Evolutionary conservation across 2,888 invertebrate species (phyloP).

Genomic region (Nudaria mundana): DNA sequence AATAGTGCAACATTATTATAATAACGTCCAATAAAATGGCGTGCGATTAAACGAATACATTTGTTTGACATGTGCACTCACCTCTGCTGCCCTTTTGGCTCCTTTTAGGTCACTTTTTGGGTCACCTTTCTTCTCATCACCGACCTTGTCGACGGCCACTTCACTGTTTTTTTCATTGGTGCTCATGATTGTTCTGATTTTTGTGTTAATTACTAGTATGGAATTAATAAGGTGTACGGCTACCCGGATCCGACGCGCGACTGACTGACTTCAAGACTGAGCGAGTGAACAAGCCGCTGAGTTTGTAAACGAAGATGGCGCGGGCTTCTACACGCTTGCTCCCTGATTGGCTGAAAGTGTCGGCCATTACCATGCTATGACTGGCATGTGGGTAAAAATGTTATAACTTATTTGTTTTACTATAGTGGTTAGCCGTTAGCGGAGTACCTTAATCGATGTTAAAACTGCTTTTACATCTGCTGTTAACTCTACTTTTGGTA

Average conservation of each 20-base stretch:
- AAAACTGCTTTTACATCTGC: slow-evolving; percentile 31
- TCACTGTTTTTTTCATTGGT: slow-evolving; percentile 89
- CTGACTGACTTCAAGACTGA: slow-evolving; percentile 76
- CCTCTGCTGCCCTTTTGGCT: slow-evolving; percentile 93
- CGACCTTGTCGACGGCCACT: slow-evolving; percentile 92
- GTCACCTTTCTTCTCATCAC: slow-evolving; percentile 87
- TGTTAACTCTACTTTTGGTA: slow-evolving; percentile 1
- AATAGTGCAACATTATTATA: slow-evolving; percentile 41
- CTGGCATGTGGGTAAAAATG: slow-evolving; percentile 62
- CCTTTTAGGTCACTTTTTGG: slow-evolving; percentile 92
- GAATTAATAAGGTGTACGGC: slow-evolving; percentile 64
- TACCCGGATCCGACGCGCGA: slow-evolving; percentile 85
- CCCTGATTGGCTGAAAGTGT: slow-evolving; percentile 60
- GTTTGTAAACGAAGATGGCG: slow-evolving; percentile 94
- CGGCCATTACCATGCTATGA: slow-evolving; percentile 64
- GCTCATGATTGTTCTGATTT: slow-evolving; percentile 78
- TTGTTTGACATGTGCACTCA: slow-evolving; percentile 83
- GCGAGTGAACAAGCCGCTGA: slow-evolving; percentile 79
- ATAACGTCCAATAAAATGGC: slow-evolving; percentile 77
- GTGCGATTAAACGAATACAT: slow-evolving; percentile 74
- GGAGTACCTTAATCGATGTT: slow-evolving; percentile 34
- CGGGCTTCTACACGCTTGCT: slow-evolving; percentile 75
- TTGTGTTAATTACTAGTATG: slow-evolving; percentile 63
- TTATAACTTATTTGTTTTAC: slow-evolving; percentile 32
- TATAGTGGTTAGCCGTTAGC: slow-evolving; percentile 10